A percentile compares a stretch with the other conserved stretches of the same genome.
Evolutionary conservation across 2,888 invertebrate genomes (phyloP).

Genomic region (Oligia strigilis): DNA sequence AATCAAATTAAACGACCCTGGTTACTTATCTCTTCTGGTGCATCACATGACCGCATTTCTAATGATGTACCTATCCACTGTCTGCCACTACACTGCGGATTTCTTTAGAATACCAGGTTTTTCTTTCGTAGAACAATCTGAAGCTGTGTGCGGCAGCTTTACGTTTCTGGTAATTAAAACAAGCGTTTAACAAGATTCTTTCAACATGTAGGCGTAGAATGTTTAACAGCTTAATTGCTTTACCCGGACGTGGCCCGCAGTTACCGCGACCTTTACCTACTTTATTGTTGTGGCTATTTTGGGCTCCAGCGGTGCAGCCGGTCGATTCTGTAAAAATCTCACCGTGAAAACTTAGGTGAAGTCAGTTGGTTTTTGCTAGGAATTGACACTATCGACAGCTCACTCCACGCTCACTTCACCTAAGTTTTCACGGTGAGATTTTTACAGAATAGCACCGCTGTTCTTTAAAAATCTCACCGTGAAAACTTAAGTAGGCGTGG

Average conservation of each 20-base stretch:
- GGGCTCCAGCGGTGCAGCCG: neutral
- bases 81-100: neutral
- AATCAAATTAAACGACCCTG: too few relatives aligned
- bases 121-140: conserved; percentile 18
- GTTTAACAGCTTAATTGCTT: conserved; percentile 28
- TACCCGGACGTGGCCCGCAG: conserved; percentile 1
- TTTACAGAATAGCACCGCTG: too few relatives aligned
- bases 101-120: neutral
- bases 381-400: too few relatives aligned
- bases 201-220: conserved; percentile 32
- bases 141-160: conserved; percentile 10
- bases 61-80: too few relatives aligned
- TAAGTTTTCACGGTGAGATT: too few relatives aligned
- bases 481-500: too few relatives aligned
- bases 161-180: conserved; percentile 35
- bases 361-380: too few relatives aligned
- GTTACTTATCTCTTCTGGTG: too few relatives aligned
- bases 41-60: neutral
- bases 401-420: too few relatives aligned
- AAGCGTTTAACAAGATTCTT: conserved; percentile 39
- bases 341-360: too few relatives aligned
- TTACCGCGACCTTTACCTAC: neutral
- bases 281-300: neutral
- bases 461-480: too few relatives aligned
- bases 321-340: too few relatives aligned